These are phyloP conservation scores for Beris morrisii DNA, from an alignment of 2,888 invertebrate genomes.

Conservation along the genomic window DNA sequence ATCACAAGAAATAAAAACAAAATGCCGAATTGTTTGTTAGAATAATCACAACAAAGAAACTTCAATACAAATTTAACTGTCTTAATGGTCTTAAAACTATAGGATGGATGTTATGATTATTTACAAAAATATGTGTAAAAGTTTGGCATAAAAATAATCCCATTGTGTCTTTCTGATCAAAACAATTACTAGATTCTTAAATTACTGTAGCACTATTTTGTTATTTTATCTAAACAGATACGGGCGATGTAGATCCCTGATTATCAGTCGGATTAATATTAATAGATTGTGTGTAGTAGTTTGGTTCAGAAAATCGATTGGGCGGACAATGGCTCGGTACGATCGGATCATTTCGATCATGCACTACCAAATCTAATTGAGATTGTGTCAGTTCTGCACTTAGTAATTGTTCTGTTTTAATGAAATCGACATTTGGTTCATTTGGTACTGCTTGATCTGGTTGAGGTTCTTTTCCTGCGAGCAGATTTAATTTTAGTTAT, in stretches of 20 bases:
- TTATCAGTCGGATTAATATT: neutral
- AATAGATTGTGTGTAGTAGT: no score
- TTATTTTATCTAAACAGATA: constrained; percentile 26
- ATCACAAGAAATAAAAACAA: no score
- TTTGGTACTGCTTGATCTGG: constrained; percentile 15
- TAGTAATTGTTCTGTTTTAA: constrained; percentile 50
- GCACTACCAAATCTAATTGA: constrained; percentile 54
- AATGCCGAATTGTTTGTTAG: no score
- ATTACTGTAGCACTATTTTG: neutral
- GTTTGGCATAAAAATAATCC: constrained; percentile 23
- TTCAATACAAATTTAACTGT: no score
- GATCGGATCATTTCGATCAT: constrained; percentile 46
- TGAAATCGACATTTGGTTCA: constrained; percentile 48
- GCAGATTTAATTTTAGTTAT: neutral
- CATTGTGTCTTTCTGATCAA: neutral
- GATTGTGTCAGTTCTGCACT: constrained; percentile 49
- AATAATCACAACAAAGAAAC: no score
- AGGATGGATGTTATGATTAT: neutral
- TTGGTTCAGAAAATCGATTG: constrained; percentile 1
- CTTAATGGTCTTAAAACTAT: constrained; percentile 11
- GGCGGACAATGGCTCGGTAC: constrained; percentile 39
- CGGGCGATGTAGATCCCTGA: constrained; percentile 13
- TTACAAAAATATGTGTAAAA: constrained; percentile 8
- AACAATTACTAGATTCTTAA: no score
- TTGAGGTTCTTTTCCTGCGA: constrained; percentile 15